Percentiles rank a stretch among this genome's conserved stretches.
These are phyloP conservation scores for Cryptops parisi DNA, from an alignment of 2,888 invertebrate species.

Conservation along the genomic window DNA sequence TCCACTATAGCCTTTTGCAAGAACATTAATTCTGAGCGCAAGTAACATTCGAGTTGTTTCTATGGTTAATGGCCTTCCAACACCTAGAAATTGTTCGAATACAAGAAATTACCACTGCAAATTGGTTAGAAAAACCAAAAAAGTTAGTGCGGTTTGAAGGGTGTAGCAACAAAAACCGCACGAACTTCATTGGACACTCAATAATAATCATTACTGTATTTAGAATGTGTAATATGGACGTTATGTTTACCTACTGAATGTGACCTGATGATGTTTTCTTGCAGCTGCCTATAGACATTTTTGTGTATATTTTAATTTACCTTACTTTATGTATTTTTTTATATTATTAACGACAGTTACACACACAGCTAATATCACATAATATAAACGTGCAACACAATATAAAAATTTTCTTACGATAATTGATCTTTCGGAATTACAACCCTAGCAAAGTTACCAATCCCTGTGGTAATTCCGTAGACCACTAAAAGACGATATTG, in stretches of 20 bases:
- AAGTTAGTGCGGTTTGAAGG: too few species aligned
- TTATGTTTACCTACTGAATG: conserved; percentile 39
- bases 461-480: conserved; percentile 50
- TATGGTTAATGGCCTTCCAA: conserved; percentile 44
- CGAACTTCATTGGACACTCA: too few species aligned
- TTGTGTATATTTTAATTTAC: too few species aligned
- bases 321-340: too few species aligned
- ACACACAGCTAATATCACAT: too few species aligned
- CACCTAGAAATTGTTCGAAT: conserved; percentile 32
- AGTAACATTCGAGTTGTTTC: conserved; percentile 45
- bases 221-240: too few species aligned
- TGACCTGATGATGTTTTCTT: conserved; percentile 47
- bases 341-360: too few species aligned
- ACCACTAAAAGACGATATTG: conserved; percentile 33
- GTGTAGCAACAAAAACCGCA: too few species aligned
- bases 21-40: conserved; percentile 47
- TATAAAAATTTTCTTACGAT: conserved; percentile 33
- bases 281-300: conserved; percentile 44
- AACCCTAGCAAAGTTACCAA: conserved; percentile 47
- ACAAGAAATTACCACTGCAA: too few species aligned
- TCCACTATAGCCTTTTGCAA: conserved; percentile 52
- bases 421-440: conserved; percentile 42
- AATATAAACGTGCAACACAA: too few species aligned
- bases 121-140: too few species aligned
- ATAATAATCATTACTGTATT: too few species aligned